These are phyloP conservation scores for Emys orbicularis DNA, from an alignment of 2,797 vertebrate species.

Conservation along the genomic window DNA sequence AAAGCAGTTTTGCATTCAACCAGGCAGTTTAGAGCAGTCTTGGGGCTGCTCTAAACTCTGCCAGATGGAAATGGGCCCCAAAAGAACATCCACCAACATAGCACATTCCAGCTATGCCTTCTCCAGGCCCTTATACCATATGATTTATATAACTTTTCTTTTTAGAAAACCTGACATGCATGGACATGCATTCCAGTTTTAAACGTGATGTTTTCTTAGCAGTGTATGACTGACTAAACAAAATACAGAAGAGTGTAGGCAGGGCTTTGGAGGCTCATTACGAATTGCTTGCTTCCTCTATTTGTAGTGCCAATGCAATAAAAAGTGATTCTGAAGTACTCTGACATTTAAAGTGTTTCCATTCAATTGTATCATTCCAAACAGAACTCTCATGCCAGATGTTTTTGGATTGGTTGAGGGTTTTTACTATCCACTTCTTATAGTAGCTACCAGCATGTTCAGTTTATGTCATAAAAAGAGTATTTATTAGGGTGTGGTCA, in stretches of 20 bases:
- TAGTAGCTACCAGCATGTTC: neutral
- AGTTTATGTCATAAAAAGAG: neutral
- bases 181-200: neutral
- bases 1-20: neutral
- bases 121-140: neutral
- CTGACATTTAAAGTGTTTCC: neutral
- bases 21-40: neutral
- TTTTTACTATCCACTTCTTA: neutral
- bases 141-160: neutral
- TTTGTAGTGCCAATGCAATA: neutral
- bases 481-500: neutral
- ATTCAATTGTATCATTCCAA: neutral
- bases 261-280: neutral
- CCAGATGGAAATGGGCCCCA: fast-evolving
- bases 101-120: neutral
- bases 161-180: neutral
- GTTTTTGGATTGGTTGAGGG: neutral
- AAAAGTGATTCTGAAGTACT: conserved; percentile 16
- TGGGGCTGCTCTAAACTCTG: neutral
- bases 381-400: neutral
- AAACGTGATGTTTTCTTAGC: neutral
- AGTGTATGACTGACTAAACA: neutral
- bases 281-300: neutral
- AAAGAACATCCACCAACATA: neutral
- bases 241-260: neutral